Conservation (phyloP, 1,140 invertebrate genomes). For the Trichonephila inaurata region DNA sequence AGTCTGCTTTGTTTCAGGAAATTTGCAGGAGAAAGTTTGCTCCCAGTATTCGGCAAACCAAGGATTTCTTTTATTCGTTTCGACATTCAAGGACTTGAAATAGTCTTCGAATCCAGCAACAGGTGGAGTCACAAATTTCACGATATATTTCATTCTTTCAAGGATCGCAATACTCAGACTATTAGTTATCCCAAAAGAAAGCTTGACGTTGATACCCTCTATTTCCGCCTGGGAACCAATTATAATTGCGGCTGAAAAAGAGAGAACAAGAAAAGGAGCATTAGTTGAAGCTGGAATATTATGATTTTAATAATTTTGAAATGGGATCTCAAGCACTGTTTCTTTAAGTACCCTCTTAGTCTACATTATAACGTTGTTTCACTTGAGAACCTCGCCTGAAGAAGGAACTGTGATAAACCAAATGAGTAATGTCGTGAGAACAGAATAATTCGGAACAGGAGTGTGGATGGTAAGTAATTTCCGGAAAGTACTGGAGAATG, state of each 20-base stretch:
- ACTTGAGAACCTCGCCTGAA: too few species aligned
- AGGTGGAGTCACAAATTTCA: constrained; percentile 93
- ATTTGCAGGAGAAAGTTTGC: constrained; percentile 87
- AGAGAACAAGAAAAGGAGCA: too few species aligned
- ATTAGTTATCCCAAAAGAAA: constrained; percentile 95
- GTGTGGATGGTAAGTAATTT: too few species aligned
- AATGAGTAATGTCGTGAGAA: too few species aligned
- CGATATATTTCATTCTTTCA: constrained; percentile 86
- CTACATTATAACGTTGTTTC: too few species aligned
- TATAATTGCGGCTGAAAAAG: constrained; percentile 89
- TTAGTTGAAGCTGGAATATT: too few species aligned
- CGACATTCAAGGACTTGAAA: constrained; percentile 91
- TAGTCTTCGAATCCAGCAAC: constrained; percentile 93
- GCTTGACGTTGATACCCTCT: constrained; percentile 92
- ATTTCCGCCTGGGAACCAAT: constrained; percentile 98
- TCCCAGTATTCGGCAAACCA: constrained; percentile 98
- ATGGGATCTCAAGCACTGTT: too few species aligned
- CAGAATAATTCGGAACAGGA: too few species aligned
- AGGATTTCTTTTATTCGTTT: constrained; percentile 93
- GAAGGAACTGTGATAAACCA: too few species aligned
- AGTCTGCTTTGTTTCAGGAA: constrained; percentile 87
- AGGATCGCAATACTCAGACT: constrained; percentile 92
- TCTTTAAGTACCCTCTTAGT: too few species aligned
- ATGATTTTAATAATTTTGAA: too few species aligned
- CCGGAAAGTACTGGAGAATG: too few species aligned